Conservation (phyloP, 2,888 invertebrate genomes). For the Ochropleura plecta region DNA sequence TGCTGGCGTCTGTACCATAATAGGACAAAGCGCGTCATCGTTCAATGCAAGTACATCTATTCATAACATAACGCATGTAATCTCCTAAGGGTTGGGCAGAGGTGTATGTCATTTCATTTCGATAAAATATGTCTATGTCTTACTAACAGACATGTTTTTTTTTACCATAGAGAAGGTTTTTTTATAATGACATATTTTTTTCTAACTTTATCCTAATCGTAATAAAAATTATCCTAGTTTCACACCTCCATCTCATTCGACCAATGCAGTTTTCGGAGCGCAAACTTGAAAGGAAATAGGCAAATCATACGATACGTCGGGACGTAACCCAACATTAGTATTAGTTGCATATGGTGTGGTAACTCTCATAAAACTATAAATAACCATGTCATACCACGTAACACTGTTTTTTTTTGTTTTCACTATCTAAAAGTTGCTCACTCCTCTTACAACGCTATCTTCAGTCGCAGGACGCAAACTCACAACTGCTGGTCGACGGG, state of each 20-base stretch:
- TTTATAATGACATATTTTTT: too few species aligned
- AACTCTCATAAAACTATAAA: neutral
- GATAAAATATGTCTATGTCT: neutral
- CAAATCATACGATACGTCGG: neutral
- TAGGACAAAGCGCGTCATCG: neutral
- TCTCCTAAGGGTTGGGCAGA: too few species aligned
- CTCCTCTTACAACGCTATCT: slow-evolving; percentile 24
- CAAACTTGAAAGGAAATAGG: neutral
- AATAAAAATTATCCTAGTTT: neutral
- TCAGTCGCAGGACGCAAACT: slow-evolving; percentile 95
- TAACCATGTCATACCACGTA: slow-evolving; percentile 7
- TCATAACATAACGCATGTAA: too few species aligned
- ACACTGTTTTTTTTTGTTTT: neutral
- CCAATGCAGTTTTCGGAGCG: neutral
- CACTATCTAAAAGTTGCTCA: neutral
- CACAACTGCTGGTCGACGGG: slow-evolving; percentile 93
- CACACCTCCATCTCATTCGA: neutral
- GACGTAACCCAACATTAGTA: neutral
- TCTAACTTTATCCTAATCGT: neutral
- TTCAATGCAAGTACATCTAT: neutral
- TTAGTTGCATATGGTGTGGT: slow-evolving; percentile 23
- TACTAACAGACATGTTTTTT: too few species aligned
- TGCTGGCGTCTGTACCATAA: too few species aligned
- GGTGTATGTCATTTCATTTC: too few species aligned
- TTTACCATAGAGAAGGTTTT: too few species aligned